Conservation (phyloP, 1,140 invertebrate species). For the Apis florea region DNA sequence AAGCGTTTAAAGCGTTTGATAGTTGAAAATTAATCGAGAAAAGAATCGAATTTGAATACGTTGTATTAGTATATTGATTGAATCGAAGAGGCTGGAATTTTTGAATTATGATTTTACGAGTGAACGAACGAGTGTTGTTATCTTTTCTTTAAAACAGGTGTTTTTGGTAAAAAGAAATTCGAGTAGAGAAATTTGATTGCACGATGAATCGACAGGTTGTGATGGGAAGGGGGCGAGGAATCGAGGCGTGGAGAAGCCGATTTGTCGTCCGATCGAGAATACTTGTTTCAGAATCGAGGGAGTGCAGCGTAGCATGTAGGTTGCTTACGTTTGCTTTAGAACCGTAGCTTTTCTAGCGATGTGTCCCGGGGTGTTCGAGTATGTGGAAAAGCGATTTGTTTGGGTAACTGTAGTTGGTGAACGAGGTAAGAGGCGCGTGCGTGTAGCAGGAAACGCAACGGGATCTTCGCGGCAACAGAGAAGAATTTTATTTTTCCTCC, state of each 20-base stretch:
- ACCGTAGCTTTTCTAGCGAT: background rate
- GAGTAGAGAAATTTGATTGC: background rate
- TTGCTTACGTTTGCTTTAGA: background rate
- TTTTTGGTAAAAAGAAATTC: no score
- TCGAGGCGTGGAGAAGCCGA: constrained; percentile 1
- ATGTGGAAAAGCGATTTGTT: constrained; percentile 12
- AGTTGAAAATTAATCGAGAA: no score
- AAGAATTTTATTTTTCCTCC: background rate
- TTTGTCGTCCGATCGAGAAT: constrained; percentile 12
- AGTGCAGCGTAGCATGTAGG: background rate
- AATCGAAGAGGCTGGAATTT: no score
- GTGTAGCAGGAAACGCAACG: background rate
- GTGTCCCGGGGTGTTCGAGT: background rate
- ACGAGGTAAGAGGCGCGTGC: no score
- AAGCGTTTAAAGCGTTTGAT: no score
- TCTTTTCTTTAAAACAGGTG: no score
- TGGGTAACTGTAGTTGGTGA: background rate
- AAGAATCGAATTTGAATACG: no score
- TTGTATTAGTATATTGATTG: no score
- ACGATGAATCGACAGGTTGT: background rate
- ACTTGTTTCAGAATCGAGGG: background rate
- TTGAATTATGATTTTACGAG: no score
- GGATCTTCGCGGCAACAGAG: background rate
- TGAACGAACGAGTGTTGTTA: no score
- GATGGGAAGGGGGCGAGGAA: background rate